Percentiles rank a stretch among this genome's conserved stretches.
Conservation (phyloP, 37 sponge, comb jelly and placozoan genomes). For the Oopsacas minuta region DNA sequence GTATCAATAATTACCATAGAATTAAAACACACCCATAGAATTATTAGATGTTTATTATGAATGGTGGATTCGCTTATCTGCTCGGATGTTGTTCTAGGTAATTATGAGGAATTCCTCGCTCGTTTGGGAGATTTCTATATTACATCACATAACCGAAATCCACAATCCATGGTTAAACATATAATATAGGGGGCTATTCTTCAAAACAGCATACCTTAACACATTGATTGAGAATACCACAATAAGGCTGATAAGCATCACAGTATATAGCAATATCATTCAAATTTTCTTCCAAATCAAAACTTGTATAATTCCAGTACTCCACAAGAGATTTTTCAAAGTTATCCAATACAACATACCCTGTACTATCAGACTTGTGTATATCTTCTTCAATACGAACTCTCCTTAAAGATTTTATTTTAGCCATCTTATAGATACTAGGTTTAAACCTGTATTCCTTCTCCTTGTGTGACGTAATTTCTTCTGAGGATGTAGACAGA, state of each 20-base stretch:
- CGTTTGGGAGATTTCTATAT: too few species aligned
- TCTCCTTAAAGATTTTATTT: background rate
- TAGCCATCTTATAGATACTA: background rate
- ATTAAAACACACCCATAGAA: background rate
- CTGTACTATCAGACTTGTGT: background rate
- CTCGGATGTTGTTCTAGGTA: too few species aligned
- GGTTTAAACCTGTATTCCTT: background rate
- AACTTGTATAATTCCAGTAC: background rate
- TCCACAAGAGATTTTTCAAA: background rate
- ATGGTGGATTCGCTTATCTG: too few species aligned
- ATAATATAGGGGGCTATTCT: too few species aligned
- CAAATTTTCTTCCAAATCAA: background rate
- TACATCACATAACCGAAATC: too few species aligned
- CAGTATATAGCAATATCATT: background rate
- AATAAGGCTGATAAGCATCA: background rate
- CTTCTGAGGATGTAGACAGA: background rate
- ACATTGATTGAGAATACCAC: background rate
- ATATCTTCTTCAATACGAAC: background rate
- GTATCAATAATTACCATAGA: background rate
- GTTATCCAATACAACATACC: background rate
- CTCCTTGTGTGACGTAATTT: background rate
- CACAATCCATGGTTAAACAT: too few species aligned
- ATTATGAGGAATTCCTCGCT: too few species aligned
- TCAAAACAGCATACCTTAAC: background rate
- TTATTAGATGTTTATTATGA: background rate